Evolutionary conservation across 2,797 vertebrate species (phyloP).

Genomic region (Manis pentadactyla): DNA sequence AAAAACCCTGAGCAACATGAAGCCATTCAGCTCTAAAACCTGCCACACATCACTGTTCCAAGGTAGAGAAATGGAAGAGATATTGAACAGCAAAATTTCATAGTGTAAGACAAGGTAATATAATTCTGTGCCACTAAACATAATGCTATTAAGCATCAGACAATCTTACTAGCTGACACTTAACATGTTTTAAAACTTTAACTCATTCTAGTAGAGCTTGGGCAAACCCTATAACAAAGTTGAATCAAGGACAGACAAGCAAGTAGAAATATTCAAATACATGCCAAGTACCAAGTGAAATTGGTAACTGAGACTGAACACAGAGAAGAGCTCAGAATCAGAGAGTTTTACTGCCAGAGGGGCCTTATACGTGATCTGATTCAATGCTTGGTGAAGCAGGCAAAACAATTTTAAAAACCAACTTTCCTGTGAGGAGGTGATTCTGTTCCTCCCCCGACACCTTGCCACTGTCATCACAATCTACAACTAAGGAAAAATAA

Average conservation of each 20-base stretch:
- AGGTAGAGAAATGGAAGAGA: slow-evolving; percentile 3
- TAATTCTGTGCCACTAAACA: not conserved
- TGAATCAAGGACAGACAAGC: not conserved
- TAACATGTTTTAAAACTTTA: slow-evolving; percentile 23
- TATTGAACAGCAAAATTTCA: slow-evolving; percentile 37
- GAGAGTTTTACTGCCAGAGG: not conserved
- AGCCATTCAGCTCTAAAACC: not conserved
- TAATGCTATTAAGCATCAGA: not conserved
- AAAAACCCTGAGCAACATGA: not conserved
- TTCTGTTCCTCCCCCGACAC: not conserved
- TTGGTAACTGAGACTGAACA: slow-evolving; percentile 9
- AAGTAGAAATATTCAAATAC: slow-evolving; percentile 34
- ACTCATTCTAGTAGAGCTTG: slow-evolving; percentile 4
- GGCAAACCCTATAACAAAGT: not conserved
- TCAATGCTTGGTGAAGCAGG: not conserved
- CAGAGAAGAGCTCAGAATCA: slow-evolving; percentile 7
- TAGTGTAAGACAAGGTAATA: not conserved
- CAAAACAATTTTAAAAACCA: not conserved
- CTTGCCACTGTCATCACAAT: not conserved
- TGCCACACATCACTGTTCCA: not conserved
- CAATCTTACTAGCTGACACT: not conserved
- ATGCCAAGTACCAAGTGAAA: not conserved
- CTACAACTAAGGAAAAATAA: not conserved
- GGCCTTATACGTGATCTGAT: not conserved
- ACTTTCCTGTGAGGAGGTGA: not conserved